Conservation (phyloP, 2,888 invertebrate species). For the Drosophila nr. perissopoda region DNA sequence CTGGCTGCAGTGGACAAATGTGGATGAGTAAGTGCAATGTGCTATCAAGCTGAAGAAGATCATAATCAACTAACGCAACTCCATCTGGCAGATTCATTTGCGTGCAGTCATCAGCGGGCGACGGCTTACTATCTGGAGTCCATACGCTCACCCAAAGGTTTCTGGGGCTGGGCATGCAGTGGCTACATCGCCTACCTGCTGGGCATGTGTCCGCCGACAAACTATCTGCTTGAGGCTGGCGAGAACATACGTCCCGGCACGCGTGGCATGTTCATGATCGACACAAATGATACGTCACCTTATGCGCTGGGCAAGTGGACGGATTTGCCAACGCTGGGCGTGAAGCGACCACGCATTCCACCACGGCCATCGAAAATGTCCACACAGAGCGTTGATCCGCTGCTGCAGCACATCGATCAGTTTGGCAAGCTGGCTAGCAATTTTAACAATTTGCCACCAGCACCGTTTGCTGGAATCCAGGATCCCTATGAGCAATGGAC, state of each 20-base stretch:
- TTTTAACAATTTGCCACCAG: conserved; percentile 81
- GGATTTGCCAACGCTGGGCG: conserved; percentile 81
- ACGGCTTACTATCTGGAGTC: conserved; percentile 89
- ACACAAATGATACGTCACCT: conserved; percentile 86
- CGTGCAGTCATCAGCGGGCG: conserved; percentile 88
- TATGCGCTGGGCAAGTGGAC: conserved; percentile 87
- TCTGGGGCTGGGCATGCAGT: conserved; percentile 89
- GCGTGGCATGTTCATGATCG: conserved; percentile 86
- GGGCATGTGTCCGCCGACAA: conserved; percentile 87
- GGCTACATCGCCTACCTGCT: conserved; percentile 87
- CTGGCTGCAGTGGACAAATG: conserved; percentile 87
- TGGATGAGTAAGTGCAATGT: conserved; percentile 55
- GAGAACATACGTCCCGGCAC: conserved; percentile 84
- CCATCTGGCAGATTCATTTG: conserved; percentile 86
- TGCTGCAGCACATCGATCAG: conserved; percentile 81
- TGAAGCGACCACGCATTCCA: conserved; percentile 50
- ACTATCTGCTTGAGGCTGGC: conserved; percentile 85
- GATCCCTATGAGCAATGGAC: conserved; percentile 82
- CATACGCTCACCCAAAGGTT: conserved; percentile 87
- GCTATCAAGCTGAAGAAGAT: background rate
- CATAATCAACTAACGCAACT: rapidly evolving
- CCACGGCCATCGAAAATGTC: conserved; percentile 38
- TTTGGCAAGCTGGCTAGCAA: conserved; percentile 83
- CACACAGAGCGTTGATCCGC: conserved; percentile 70
- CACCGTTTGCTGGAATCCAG: conserved; percentile 56